These are phyloP conservation scores for Heliconius aoede DNA, from an alignment of 2,888 invertebrate genomes.

Conservation along the genomic window DNA sequence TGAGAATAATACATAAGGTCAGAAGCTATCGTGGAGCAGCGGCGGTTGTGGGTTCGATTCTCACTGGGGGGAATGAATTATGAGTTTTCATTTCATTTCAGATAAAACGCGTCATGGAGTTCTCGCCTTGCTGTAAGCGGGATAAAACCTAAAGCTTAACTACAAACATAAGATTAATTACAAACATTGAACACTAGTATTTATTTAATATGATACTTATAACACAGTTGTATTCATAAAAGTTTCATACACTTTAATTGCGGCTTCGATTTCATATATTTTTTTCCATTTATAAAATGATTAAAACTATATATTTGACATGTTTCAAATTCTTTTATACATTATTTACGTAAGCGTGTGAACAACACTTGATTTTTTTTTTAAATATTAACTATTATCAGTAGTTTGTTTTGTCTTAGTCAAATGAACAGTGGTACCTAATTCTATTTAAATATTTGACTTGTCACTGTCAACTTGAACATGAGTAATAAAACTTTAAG, in stretches of 20 bases:
- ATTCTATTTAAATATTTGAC: conserved; percentile 33
- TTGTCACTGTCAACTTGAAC: conserved; percentile 23
- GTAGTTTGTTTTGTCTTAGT: conserved; percentile 29
- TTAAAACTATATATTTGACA: too few species aligned
- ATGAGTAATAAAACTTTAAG: neutral
- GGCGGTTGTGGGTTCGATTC: neutral
- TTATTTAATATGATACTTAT: too few species aligned
- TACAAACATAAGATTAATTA: too few species aligned
- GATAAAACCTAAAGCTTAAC: too few species aligned
- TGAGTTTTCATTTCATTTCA: neutral
- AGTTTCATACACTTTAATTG: too few species aligned
- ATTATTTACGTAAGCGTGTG: too few species aligned
- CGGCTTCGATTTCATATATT: too few species aligned
- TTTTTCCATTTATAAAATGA: too few species aligned
- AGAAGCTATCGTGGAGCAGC: neutral
- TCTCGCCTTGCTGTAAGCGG: too few species aligned
- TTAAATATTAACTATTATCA: conserved; percentile 9
- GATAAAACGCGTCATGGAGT: neutral
- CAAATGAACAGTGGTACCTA: conserved; percentile 32
- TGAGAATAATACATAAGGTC: neutral
- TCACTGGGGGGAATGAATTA: neutral
- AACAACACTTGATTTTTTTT: neutral
- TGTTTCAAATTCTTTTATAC: too few species aligned
- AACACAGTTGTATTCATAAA: too few species aligned
- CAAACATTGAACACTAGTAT: too few species aligned